Evolutionary conservation across 2,113 vertebrate genomes (phyloP).

Genomic region (Hypocryptadius cinnamomeus): DNA sequence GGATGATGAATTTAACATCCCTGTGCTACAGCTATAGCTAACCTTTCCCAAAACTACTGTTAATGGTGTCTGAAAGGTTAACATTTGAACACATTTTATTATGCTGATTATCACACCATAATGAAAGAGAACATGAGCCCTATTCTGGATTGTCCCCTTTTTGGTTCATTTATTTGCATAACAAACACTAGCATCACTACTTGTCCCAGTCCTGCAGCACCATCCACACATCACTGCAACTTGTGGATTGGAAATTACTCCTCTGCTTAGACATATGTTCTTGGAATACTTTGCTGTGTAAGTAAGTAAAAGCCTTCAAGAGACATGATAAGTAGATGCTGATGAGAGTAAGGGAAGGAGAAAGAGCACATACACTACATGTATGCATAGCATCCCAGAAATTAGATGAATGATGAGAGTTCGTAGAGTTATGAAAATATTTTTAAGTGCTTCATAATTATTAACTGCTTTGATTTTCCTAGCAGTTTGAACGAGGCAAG

Average conservation of each 20-base stretch:
- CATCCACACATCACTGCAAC: neutral
- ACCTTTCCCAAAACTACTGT: neutral
- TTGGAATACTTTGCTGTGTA: neutral
- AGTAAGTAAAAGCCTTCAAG: neutral
- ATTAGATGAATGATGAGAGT: neutral
- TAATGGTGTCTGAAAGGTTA: neutral
- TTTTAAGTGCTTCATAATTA: neutral
- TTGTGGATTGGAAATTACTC: neutral
- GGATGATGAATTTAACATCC: neutral
- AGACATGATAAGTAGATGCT: neutral
- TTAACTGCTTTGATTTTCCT: neutral
- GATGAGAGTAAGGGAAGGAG: neutral
- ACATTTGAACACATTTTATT: neutral
- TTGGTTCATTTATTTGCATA: neutral
- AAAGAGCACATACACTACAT: neutral
- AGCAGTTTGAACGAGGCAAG: neutral
- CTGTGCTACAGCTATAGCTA: neutral
- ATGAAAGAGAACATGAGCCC: neutral
- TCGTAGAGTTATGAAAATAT: neutral
- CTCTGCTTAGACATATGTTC: neutral
- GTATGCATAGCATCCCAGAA: neutral
- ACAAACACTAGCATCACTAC: neutral
- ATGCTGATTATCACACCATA: neutral
- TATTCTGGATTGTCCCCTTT: neutral
- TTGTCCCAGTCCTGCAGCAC: neutral